phyloP scores from a whole-genome alignment of 2,797 vertebrate species.

The Phataginus tricuspis region DNA sequence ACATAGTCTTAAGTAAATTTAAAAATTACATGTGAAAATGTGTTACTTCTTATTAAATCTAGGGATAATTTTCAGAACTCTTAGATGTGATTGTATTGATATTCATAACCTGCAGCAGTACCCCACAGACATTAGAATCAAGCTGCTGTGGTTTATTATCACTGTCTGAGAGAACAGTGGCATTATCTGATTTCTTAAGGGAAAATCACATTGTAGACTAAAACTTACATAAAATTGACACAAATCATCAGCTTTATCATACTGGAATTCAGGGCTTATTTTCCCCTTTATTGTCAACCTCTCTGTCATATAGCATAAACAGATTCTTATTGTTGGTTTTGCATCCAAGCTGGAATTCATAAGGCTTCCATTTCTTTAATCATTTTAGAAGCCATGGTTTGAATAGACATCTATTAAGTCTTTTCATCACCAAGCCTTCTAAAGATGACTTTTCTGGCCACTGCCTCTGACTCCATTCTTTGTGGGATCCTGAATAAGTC shows the following conservation, averaged over 20 bases:
- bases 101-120: background rate
- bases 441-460: slow-evolving; percentile 17
- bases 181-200: slow-evolving; percentile 38
- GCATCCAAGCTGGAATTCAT: slow-evolving; percentile 91
- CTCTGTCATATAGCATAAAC: background rate
- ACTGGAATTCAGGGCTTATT: background rate
- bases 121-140: background rate
- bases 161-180: background rate
- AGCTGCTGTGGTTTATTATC: slow-evolving; percentile 13
- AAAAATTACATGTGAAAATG: slow-evolving; percentile 32
- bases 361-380: slow-evolving; percentile 93
- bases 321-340: slow-evolving; percentile 89
- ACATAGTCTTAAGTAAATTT: slow-evolving; percentile 36
- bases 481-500: background rate
- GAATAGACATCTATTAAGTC: slow-evolving; percentile 92
- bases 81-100: background rate
- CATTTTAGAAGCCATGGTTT: slow-evolving; percentile 95
- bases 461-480: background rate
- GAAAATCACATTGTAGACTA: slow-evolving; percentile 40
- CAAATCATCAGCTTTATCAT: slow-evolving; percentile 16
- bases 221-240: slow-evolving; percentile 16
- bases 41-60: slow-evolving; percentile 44
- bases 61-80: slow-evolving; percentile 39
- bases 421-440: slow-evolving; percentile 94
- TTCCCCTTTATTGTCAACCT: background rate